Conservation (phyloP, 2,797 vertebrate genomes). For the Ctenopoma multispine region DNA sequence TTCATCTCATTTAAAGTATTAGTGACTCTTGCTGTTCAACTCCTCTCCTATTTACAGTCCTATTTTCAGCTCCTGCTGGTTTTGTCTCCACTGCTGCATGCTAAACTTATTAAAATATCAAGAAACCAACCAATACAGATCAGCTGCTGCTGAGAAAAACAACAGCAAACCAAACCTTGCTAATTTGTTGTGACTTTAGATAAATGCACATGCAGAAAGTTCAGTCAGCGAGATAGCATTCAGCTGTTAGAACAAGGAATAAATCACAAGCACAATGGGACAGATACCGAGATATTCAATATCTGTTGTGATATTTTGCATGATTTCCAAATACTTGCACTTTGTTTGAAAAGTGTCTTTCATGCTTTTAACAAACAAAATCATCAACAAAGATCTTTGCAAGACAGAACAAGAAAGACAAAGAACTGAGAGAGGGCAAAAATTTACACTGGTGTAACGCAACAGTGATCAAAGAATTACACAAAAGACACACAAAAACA, state of each 20-base stretch:
- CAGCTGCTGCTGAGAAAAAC: conserved; percentile 29
- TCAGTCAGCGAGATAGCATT: conserved; percentile 46
- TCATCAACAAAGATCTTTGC: conserved; percentile 53
- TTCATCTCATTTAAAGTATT: not conserved
- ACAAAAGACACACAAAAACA: conserved; percentile 55
- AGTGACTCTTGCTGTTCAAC: not conserved
- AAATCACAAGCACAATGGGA: conserved; percentile 41
- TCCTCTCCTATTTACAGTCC: conserved; percentile 14
- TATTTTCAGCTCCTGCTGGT: conserved; percentile 3
- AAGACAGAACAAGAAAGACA: conserved; percentile 66
- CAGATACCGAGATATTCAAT: conserved; percentile 48
- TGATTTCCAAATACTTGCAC: conserved; percentile 51
- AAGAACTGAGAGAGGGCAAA: conserved; percentile 61
- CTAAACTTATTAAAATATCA: conserved; percentile 34
- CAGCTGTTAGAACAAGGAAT: conserved; percentile 57
- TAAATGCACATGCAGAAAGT: conserved; percentile 35
- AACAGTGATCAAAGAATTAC: conserved; percentile 70
- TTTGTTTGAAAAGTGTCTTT: conserved; percentile 64
- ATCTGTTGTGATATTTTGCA: conserved; percentile 59
- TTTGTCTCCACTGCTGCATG: conserved; percentile 20
- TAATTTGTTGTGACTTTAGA: conserved; percentile 55
- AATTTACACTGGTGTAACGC: conserved; percentile 57
- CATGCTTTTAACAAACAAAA: conserved; percentile 58
- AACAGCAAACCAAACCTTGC: conserved; percentile 17
- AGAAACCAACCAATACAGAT: conserved; percentile 33